These are phyloP conservation scores for Eremobia ochroleuca DNA, from an alignment of 2,888 invertebrate species.

Conservation along the genomic window DNA sequence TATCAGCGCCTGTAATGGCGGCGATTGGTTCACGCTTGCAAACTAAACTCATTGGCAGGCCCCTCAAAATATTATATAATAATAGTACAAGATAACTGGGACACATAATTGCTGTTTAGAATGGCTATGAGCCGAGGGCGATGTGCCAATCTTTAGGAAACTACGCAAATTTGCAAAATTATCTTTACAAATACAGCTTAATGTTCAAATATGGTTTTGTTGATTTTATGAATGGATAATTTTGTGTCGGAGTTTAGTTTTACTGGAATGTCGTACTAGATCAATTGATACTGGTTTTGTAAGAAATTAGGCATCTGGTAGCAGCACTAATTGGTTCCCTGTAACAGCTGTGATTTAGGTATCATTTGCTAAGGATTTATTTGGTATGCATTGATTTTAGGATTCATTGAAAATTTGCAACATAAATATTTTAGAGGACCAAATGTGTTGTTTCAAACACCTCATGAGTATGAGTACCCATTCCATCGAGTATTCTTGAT, in stretches of 20 bases:
- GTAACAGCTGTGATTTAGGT: not conserved
- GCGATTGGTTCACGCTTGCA: conserved; percentile 80
- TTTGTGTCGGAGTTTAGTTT: not conserved
- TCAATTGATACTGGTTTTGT: conserved; percentile 22
- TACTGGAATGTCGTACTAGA: conserved; percentile 11
- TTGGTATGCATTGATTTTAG: not conserved
- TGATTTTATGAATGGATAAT: conserved; percentile 42
- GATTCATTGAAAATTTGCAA: not conserved
- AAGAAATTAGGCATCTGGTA: conserved; percentile 23
- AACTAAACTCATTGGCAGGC: conserved; percentile 82
- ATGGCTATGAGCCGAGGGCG: conserved; percentile 81
- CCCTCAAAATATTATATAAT: conserved; percentile 79
- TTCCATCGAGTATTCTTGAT: not conserved
- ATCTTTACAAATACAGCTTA: conserved; percentile 8
- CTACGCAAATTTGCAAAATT: conserved; percentile 13
- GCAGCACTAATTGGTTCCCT: conserved; percentile 35
- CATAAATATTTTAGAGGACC: not conserved
- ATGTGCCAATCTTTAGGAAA: conserved; percentile 63
- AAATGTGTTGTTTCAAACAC: not conserved
- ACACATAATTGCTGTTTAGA: conserved; percentile 86
- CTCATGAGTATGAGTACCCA: not conserved
- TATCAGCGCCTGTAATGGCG: conserved; percentile 81
- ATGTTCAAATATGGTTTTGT: conserved; percentile 21
- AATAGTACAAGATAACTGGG: conserved; percentile 81
- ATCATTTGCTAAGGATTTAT: not conserved